phyloP scores from a whole-genome alignment of 37 sponge, comb jelly and placozoan genomes.

The Geodia barretti region DNA sequence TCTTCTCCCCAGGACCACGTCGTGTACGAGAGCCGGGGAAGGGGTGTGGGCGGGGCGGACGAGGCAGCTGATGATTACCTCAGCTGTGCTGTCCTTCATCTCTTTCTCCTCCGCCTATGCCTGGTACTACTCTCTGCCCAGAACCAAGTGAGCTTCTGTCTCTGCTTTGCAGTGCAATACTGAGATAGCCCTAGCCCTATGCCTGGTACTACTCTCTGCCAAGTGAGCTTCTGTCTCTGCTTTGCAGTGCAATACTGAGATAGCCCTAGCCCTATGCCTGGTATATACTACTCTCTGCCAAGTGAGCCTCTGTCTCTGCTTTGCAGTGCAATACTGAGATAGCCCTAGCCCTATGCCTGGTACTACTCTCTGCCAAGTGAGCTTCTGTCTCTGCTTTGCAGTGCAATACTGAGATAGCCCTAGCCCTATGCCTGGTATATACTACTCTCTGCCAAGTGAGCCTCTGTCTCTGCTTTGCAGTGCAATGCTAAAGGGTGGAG shows the following conservation, averaged over 20 bases:
- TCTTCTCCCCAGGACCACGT: constrained; percentile 51
- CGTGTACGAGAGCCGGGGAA: constrained; percentile 62
- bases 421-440: constrained; percentile 69
- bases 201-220: not conserved
- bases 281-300: constrained; percentile 79
- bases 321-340: no score
- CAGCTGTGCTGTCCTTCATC: constrained; percentile 32
- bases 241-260: no score
- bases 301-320: constrained; percentile 2
- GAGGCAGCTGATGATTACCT: constrained; percentile 21
- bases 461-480: not conserved
- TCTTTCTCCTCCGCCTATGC: constrained; percentile 13
- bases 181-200: no score
- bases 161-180: no score
- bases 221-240: not conserved
- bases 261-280: constrained; percentile 53
- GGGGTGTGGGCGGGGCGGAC: constrained; percentile 1
- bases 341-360: no score
- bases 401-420: no score
- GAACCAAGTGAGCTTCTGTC: constrained; percentile 39
- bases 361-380: not conserved
- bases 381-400: not conserved
- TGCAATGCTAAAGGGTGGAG: no score
- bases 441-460: constrained; percentile 68
- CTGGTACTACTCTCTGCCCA: constrained; percentile 73